phyloP scores from a whole-genome alignment of 2,113 vertebrate genomes.

The Chroicocephalus ridibundus region DNA sequence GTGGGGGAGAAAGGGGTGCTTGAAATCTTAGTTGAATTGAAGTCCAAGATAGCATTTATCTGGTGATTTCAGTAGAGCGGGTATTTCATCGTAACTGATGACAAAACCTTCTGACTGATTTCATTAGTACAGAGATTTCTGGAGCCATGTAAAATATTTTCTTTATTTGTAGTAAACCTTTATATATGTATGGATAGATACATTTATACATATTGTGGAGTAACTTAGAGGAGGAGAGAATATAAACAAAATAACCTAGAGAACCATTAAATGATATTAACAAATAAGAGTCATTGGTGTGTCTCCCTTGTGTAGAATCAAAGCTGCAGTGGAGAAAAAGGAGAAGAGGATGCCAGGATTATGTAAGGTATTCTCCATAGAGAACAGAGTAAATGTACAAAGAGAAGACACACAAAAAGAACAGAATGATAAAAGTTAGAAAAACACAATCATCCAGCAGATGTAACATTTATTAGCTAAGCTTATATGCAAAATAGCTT shows the following conservation, averaged over 20 bases:
- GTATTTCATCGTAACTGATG: neutral
- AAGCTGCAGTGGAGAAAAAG: neutral
- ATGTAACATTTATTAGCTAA: neutral
- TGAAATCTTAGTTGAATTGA: neutral
- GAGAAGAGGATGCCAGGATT: neutral
- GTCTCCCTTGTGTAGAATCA: neutral
- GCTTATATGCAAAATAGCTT: neutral
- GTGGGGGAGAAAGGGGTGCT: neutral
- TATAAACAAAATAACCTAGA: neutral
- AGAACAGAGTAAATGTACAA: neutral
- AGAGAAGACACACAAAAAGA: neutral
- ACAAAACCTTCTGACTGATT: neutral
- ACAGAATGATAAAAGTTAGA: neutral
- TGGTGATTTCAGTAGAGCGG: neutral
- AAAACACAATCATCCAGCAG: neutral
- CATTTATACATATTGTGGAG: neutral
- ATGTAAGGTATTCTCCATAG: neutral
- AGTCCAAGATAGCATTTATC: neutral
- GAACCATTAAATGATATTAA: neutral
- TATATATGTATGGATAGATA: neutral
- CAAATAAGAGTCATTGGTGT: neutral
- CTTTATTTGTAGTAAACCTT: neutral
- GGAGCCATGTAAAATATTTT: neutral
- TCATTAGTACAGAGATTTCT: neutral
- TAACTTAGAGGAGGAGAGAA: neutral